Base-by-base conservation (phyloP, 2,797 vertebrate genomes). In the Cottoperca gobio region DNA sequence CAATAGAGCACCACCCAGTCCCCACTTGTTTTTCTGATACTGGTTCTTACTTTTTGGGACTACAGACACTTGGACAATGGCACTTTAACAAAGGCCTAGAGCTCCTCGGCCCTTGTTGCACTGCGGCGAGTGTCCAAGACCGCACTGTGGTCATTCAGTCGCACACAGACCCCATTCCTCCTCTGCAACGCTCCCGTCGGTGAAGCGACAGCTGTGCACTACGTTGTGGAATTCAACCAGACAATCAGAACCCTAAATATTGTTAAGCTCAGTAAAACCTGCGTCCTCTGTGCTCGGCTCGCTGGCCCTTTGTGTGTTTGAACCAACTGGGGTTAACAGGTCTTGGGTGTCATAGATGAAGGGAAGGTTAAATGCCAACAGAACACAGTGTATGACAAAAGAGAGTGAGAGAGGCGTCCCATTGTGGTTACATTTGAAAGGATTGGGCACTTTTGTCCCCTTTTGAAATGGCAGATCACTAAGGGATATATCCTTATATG, bases 391-490 rank as follows among this genome's bases (percentile, higher is more conserved):
- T 71, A 21, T 76, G 67, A 92, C 89, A 93, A 91, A 90, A 83
- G 66, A 61, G 50, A 70, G 83, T 65, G 86, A 88, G 73, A 82
- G 86, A 79, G 87, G 86, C 65, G 53, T 76, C 79, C 87, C 78
- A 87, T 91, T 90, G 86, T 91, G 76, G 70, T 4, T 54, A 48
- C 72, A 37, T 91, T 86, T 90, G 84, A 91, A 92, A 89, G 77
- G 86, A 90, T 87, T 62, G 78, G 78, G 78, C 82, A 88, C 87
- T 88, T 91, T 93, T 90, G 86, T 92, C 68, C 60, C 54, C 49
- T 78, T 91, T 89, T 89, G 82, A 90, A 93, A 90, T 66, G 70
- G 80, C 79, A 82, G 85, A 87, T 89, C 79, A 87, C 83, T 73
- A 86, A 88, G 90, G 88, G 75, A 86, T 85, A 88, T 62, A 83